Evolutionary conservation across 1,140 invertebrate species (phyloP).

Genomic region (Popillia japonica): DNA sequence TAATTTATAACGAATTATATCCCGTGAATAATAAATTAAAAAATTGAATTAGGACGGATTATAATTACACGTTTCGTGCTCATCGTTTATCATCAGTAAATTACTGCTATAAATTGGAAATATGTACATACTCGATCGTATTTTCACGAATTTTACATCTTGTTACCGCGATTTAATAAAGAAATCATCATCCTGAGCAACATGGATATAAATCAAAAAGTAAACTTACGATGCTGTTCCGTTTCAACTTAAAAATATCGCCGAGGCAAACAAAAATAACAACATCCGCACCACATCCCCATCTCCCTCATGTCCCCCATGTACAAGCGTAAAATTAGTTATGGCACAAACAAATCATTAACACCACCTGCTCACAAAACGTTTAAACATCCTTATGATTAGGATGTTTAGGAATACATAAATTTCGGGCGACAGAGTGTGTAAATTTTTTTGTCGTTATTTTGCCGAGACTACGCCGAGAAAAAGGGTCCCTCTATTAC

Average conservation of each 20-base stretch:
- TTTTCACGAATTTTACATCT: slow-evolving; percentile 22
- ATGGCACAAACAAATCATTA: slow-evolving; percentile 30
- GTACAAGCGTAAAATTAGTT: slow-evolving; percentile 17
- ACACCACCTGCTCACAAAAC: slow-evolving; percentile 15
- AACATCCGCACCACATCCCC: slow-evolving; percentile 13
- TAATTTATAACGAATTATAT: background rate
- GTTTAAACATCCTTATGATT: slow-evolving; percentile 22
- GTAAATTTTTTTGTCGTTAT: slow-evolving; percentile 24
- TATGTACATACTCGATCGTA: background rate
- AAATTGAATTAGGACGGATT: background rate
- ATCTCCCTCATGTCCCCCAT: background rate
- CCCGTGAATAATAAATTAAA: background rate
- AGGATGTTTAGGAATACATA: slow-evolving; percentile 27
- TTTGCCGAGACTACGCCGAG: background rate
- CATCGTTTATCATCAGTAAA: background rate
- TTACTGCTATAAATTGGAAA: background rate
- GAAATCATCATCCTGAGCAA: background rate
- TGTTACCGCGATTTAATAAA: background rate
- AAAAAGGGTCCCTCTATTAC: background rate
- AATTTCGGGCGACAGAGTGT: background rate
- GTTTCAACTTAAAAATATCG: slow-evolving; percentile 19
- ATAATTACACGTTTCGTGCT: background rate
- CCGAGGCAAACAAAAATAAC: background rate
- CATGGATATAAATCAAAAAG: background rate
- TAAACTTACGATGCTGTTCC: background rate